phyloP scores from a whole-genome alignment of 2,113 vertebrate genomes.

The Astur gentilis region DNA sequence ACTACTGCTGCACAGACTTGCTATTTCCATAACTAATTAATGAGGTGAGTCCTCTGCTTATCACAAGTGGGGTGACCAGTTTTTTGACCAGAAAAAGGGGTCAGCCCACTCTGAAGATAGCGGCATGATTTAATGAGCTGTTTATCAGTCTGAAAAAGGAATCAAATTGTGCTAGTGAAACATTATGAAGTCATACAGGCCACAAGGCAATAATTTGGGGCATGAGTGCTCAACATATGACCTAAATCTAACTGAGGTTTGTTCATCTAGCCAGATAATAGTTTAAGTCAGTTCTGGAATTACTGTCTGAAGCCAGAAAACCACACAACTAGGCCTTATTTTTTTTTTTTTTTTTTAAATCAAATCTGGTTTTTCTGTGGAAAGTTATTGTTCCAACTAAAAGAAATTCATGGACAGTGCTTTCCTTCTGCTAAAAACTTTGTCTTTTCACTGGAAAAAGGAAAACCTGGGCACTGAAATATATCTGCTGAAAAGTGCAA shows the following conservation, averaged over 20 bases:
- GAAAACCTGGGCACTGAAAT: neutral
- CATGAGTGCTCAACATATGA: neutral
- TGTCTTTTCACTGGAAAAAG: neutral
- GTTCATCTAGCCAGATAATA: neutral
- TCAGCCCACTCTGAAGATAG: neutral
- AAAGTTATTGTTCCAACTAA: neutral
- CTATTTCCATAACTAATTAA: neutral
- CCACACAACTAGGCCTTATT: neutral
- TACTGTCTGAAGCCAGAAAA: conserved; percentile 13
- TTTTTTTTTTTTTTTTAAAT: no score
- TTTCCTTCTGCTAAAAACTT: neutral
- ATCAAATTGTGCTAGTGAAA: neutral
- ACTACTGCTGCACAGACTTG: neutral
- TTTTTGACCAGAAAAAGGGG: neutral
- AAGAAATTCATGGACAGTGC: neutral
- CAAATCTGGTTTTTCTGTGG: neutral
- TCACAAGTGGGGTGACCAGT: neutral
- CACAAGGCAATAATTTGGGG: neutral
- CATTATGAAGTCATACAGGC: neutral
- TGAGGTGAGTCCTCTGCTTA: neutral
- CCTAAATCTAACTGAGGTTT: conserved; percentile 2
- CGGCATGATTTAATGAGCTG: neutral
- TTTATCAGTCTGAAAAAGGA: neutral
- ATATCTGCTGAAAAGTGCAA: neutral
- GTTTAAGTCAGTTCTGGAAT: neutral